A percentile compares a stretch with the other conserved stretches of the same genome.
Conservation (phyloP, 2,888 invertebrate species). For the Apodemia mormo region DNA sequence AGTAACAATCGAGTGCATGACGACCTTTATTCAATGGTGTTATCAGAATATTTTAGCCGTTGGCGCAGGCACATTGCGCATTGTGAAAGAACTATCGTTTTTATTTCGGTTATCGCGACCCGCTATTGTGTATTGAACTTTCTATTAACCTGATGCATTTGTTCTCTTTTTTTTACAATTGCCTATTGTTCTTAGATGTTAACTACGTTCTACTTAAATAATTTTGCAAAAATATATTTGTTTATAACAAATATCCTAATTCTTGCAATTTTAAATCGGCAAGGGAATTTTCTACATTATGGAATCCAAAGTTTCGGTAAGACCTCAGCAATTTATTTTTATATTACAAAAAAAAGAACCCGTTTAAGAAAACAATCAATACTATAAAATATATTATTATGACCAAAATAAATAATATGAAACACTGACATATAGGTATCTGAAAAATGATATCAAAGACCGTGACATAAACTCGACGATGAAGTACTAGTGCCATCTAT, state of each 20-base stretch:
- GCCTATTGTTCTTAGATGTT: slow-evolving; percentile 39
- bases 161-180: slow-evolving; percentile 44
- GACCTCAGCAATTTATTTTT: neutral
- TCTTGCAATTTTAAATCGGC: no score
- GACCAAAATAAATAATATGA: no score
- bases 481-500: no score
- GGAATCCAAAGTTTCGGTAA: slow-evolving; percentile 9
- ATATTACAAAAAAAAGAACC: no score
- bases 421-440: no score
- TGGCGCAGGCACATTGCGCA: slow-evolving; percentile 32
- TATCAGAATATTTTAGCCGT: slow-evolving; percentile 44
- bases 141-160: slow-evolving; percentile 46
- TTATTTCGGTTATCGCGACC: slow-evolving; percentile 49
- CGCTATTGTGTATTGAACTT: slow-evolving; percentile 55
- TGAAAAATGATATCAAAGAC: no score
- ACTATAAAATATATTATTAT: no score
- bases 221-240: neutral
- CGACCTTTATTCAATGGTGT: slow-evolving; percentile 51
- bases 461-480: no score
- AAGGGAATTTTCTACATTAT: neutral
- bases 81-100: slow-evolving; percentile 52
- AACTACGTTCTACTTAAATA: neutral
- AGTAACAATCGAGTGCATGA: slow-evolving; percentile 33
- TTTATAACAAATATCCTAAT: neutral
- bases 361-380: no score